Percentiles rank a stretch among this genome's conserved stretches.
Evolutionary conservation across 2,797 vertebrate genomes (phyloP).

Genomic region (Pipistrellus kuhlii): DNA sequence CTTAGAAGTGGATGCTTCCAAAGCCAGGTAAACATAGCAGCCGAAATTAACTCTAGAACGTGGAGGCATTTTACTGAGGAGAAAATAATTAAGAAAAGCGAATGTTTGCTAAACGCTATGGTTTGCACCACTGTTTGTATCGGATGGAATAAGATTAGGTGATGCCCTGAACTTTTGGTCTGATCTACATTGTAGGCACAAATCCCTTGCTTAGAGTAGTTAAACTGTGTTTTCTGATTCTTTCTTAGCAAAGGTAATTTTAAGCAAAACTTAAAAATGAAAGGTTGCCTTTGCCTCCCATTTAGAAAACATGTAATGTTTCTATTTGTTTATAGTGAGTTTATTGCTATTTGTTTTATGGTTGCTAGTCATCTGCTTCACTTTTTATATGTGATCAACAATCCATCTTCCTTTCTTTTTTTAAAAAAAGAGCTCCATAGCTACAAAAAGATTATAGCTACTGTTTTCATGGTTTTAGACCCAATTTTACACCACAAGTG

Average conservation of each 20-base stretch:
- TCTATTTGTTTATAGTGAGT: not conserved
- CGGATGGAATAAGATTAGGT: not conserved
- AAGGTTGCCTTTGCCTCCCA: not conserved
- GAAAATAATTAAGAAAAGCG: not conserved
- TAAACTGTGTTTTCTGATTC: not conserved
- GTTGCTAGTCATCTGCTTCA: not conserved
- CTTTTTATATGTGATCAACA: not conserved
- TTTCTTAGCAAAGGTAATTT: constrained; percentile 1
- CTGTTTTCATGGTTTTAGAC: constrained; percentile 26
- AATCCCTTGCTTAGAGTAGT: not conserved
- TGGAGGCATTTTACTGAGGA: not conserved
- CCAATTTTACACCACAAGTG: not conserved
- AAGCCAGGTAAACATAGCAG: not conserved
- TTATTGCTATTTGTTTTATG: not conserved
- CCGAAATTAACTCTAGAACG: not conserved
- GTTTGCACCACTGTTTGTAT: not conserved
- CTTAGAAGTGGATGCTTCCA: not conserved
- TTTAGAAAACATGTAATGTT: not conserved
- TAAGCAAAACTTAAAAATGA: not conserved
- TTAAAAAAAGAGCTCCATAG: not conserved
- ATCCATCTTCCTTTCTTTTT: not conserved
- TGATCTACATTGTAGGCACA: not conserved
- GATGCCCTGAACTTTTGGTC: not conserved
- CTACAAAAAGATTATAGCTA: not conserved
- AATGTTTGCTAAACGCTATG: not conserved